phyloP scores from a whole-genome alignment of 2,797 vertebrate genomes.

The Aulostomus chinensis region DNA sequence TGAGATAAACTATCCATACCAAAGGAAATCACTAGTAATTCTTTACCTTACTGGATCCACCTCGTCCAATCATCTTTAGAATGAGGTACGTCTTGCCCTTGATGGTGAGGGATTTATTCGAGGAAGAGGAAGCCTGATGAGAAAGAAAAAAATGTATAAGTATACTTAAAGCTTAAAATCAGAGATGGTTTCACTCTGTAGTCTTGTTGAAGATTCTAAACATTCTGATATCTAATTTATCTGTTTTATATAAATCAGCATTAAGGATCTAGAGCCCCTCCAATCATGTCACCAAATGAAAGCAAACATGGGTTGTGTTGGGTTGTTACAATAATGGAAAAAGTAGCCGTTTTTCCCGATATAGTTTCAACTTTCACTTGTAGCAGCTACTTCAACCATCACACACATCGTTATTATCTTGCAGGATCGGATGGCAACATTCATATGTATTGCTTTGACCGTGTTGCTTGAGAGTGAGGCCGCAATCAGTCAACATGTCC shows the following conservation, averaged over 20 bases:
- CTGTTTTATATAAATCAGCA: neutral
- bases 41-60: conserved; percentile 95
- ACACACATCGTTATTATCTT: too few relatives aligned
- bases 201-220: too few relatives aligned
- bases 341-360: too few relatives aligned
- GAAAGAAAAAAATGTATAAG: conserved; percentile 5
- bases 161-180: neutral
- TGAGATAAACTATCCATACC: too few relatives aligned
- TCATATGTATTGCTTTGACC: too few relatives aligned
- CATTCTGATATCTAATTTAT: neutral
- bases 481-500: neutral
- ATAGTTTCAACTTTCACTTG: too few relatives aligned
- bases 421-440: too few relatives aligned
- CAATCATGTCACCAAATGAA: too few relatives aligned
- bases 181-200: neutral
- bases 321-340: neutral
- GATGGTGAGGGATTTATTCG: conserved; percentile 88
- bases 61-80: conserved; percentile 94
- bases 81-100: conserved; percentile 91
- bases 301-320: too few relatives aligned
- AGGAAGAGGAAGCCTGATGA: conserved; percentile 60
- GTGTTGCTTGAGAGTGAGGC: neutral
- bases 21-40: too few relatives aligned
- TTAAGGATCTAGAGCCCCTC: neutral
- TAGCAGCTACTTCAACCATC: too few relatives aligned